Conservation (phyloP, 64 coral and sea anemone genomes). For the Montipora sp. region DNA sequence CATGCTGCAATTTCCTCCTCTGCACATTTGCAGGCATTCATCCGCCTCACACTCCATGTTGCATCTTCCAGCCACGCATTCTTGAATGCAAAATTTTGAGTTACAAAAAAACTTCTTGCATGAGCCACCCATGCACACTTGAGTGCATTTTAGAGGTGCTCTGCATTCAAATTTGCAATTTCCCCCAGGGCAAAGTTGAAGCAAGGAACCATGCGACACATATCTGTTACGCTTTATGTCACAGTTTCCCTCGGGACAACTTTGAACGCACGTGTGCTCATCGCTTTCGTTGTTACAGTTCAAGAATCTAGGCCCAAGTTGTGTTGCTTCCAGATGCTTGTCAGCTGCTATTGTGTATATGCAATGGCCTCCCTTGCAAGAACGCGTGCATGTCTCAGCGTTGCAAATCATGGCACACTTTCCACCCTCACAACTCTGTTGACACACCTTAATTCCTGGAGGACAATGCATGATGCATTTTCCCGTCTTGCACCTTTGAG, state of each 20-base stretch:
- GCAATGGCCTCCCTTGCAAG: constrained; percentile 72
- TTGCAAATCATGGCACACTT: constrained; percentile 86
- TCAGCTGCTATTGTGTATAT: constrained; percentile 1
- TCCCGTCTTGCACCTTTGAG: constrained; percentile 69
- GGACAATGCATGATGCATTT: constrained; percentile 83
- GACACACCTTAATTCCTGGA: constrained; percentile 62
- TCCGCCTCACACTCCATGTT: constrained; percentile 79
- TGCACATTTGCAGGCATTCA: constrained; percentile 69
- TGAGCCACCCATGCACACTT: constrained; percentile 82
- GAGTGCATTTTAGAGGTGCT: constrained; percentile 68
- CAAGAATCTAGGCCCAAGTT: constrained; percentile 30
- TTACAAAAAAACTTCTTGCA: constrained; percentile 78
- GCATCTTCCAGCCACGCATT: constrained; percentile 80
- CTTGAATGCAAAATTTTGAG: constrained; percentile 83
- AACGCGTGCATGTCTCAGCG: constrained; percentile 66
- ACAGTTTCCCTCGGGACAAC: constrained; percentile 75
- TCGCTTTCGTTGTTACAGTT: constrained; percentile 52
- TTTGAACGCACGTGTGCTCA: constrained; percentile 64
- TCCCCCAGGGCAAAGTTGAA: constrained; percentile 78
- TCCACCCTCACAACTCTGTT: constrained; percentile 74
- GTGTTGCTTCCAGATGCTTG: background rate
- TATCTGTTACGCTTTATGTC: constrained; percentile 47
- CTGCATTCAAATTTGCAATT: constrained; percentile 81
- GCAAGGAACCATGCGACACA: constrained; percentile 34
- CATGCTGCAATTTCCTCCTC: constrained; percentile 81